Base-by-base conservation (phyloP, 2,113 vertebrate genomes). In the Protomyctophum bolini region DNA sequence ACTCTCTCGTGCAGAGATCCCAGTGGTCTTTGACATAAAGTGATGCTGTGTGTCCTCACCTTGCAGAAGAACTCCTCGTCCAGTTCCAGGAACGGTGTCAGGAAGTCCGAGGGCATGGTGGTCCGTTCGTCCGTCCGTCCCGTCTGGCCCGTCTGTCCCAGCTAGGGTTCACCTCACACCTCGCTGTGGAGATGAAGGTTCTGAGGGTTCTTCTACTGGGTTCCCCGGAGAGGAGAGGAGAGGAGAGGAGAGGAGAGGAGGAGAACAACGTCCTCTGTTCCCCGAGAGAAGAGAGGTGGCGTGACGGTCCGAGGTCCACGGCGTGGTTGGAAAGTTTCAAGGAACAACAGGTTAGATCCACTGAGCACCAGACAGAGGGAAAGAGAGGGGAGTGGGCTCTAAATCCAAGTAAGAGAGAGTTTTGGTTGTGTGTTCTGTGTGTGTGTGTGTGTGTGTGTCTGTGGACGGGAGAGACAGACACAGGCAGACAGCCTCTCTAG, bases 11-110 rank as follows among this genome's bases (percentile, higher is more conserved):
- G 21, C 33, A 41, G 33, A 41, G 33, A 41, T 41, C 33, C 3
- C 4, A 41, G 5, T 41, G 33, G 5, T 41, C 2, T 41, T 41
- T 41, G 33, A 41, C 33, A 21, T 21, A 41, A 41, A 6, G 33
- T 41, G 33, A n/a, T 10, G 52, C n/a, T 12, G 52, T 10, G 10
- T 52, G 12, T 29, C 48, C 85, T 90, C 66, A 94, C 94, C 93
- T 91, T 91, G 86, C 90, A 92, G 66, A 94, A 93, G 66, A 94
- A 93, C 66, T 93, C 89, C 46, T 92, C 89, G 6, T 93, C 92
- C 84, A 94, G 74, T 71, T 94, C 93, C 54, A 87, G 72, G 45
- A 94, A 94, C 2, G 93, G 93, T 0, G 90, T 92, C 0, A 92
- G 90, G 28, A 92, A 91, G 69, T 89, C 85, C 0, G 92, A 93